Percentiles rank a stretch among this genome's conserved stretches.
Evolutionary conservation across 2,888 invertebrate species (phyloP).

Genomic region (Drosophila greeni): DNA sequence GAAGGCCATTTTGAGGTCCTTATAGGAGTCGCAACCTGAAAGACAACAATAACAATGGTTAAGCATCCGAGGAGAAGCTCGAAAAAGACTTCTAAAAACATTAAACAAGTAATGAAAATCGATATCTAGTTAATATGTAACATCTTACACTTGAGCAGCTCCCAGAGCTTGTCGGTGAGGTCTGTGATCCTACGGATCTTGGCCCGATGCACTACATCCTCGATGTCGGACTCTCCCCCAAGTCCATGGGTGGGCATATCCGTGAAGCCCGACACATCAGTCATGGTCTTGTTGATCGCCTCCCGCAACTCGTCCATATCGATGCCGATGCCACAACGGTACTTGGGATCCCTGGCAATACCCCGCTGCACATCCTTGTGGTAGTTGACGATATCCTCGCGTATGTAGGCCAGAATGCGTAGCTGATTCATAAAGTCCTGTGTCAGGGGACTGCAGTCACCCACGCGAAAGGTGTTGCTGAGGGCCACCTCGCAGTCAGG

Average conservation of each 20-base stretch:
- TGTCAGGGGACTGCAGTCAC: slow-evolving; percentile 62
- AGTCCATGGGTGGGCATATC: slow-evolving; percentile 58
- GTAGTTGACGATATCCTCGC: slow-evolving; percentile 76
- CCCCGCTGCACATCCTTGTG: slow-evolving; percentile 57
- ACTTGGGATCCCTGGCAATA: slow-evolving; percentile 60
- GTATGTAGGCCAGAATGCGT: slow-evolving; percentile 72
- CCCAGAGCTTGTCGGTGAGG: slow-evolving; percentile 78
- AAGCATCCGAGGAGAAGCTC: neutral
- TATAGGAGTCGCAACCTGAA: slow-evolving; percentile 76
- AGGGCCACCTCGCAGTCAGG: slow-evolving; percentile 73
- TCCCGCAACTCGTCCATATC: slow-evolving; percentile 73
- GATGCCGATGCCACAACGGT: slow-evolving; percentile 75
- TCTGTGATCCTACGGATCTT: slow-evolving; percentile 69
- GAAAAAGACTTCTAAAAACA: neutral
- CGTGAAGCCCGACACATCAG: slow-evolving; percentile 68
- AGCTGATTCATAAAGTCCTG: slow-evolving; percentile 76
- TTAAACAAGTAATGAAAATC: neutral
- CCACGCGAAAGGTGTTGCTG: slow-evolving; percentile 70
- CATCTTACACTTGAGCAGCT: slow-evolving; percentile 73
- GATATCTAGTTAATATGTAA: neutral
- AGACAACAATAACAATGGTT: neutral
- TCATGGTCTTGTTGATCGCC: slow-evolving; percentile 72
- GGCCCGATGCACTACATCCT: slow-evolving; percentile 74
- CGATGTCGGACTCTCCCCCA: slow-evolving; percentile 69
- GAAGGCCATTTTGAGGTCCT: slow-evolving; percentile 76